phyloP scores from a whole-genome alignment of 2,113 vertebrate genomes.

The Ardeotis arabs region DNA sequence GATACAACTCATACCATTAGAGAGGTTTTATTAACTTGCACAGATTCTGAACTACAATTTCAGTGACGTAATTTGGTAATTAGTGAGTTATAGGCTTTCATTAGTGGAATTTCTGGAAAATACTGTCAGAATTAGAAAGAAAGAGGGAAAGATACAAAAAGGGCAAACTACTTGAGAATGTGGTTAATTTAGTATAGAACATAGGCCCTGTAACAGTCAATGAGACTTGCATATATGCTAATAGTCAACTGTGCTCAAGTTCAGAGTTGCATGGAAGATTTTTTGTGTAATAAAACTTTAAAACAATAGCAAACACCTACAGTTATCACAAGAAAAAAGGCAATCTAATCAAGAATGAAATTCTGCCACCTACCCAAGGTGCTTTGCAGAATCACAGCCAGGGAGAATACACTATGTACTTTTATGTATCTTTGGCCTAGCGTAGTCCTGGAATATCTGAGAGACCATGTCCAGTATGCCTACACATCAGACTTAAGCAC shows the following conservation, averaged over 20 bases:
- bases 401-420: background rate
- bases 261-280: background rate
- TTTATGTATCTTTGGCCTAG: background rate
- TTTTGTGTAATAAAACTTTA: background rate
- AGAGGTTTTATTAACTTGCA: constrained; percentile 33
- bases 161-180: background rate
- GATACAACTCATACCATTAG: background rate
- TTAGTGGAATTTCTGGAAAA: background rate
- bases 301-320: background rate
- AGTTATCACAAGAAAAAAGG: background rate
- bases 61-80: constrained; percentile 12
- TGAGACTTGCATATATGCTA: background rate
- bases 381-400: background rate
- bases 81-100: background rate
- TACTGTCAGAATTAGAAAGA: background rate
- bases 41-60: constrained; percentile 23
- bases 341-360: background rate
- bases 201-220: background rate
- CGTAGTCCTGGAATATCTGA: background rate
- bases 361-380: background rate
- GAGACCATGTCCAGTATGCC: background rate
- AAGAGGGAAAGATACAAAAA: background rate
- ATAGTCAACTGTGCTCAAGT: background rate
- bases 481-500: background rate
- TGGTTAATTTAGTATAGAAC: background rate